Conservation (phyloP, 1,140 invertebrate genomes). For the Pygmarrhopalites habei region DNA sequence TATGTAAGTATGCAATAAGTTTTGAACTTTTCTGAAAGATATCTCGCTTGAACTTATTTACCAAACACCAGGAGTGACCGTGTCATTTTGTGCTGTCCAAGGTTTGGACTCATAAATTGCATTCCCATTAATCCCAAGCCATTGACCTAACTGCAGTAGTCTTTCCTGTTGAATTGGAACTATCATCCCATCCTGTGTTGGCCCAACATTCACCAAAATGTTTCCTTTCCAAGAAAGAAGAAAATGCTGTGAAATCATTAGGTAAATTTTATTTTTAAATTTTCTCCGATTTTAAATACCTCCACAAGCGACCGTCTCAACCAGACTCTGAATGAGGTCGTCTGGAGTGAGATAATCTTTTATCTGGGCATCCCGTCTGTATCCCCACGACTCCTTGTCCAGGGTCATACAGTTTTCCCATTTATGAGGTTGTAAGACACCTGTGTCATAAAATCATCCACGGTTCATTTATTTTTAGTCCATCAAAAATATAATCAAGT, state of each 20-base stretch:
- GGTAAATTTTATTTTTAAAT: too few relatives aligned
- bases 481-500: neutral
- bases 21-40: neutral
- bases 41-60: conserved; percentile 11
- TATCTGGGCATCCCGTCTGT: conserved; percentile 62
- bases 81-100: conserved; percentile 50
- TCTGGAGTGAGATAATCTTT: conserved; percentile 64
- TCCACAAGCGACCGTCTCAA: conserved; percentile 75
- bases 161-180: conserved; percentile 55
- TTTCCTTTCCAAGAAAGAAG: too few relatives aligned
- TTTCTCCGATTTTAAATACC: too few relatives aligned
- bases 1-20: too few relatives aligned
- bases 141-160: conserved; percentile 50
- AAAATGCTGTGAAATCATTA: too few relatives aligned
- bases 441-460: conserved; percentile 40
- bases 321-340: conserved; percentile 64
- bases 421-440: conserved; percentile 46
- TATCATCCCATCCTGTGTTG: conserved; percentile 51
- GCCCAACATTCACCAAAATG: conserved; percentile 49
- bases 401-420: conserved; percentile 88
- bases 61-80: conserved; percentile 45
- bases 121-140: conserved; percentile 53
- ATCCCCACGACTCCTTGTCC: conserved; percentile 86
- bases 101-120: conserved; percentile 50
- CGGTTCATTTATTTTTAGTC: conserved; percentile 48